These are phyloP conservation scores for Drosophila mojavensis DNA, from an alignment of 1,140 invertebrate genomes.

Conservation along the genomic window DNA sequence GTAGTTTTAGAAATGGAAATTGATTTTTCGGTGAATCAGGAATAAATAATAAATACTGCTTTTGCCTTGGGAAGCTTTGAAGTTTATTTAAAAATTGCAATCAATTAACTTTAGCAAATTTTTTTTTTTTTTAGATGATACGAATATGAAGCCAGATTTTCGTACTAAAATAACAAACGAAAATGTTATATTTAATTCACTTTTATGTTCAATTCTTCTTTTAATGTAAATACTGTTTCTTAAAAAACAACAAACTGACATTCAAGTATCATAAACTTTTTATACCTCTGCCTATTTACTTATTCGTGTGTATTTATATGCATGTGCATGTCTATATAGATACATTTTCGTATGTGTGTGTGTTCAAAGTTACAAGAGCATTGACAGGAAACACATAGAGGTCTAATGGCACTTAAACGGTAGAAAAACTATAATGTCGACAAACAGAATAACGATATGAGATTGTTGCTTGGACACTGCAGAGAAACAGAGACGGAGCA, in stretches of 20 bases:
- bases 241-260: neutral
- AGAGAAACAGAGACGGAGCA: neutral
- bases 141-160: too few relatives aligned
- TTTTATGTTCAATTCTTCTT: neutral
- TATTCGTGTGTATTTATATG: constrained; percentile 12
- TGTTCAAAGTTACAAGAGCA: constrained; percentile 58
- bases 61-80: neutral
- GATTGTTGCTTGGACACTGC: neutral
- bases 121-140: too few relatives aligned
- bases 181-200: too few relatives aligned
- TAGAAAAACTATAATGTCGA: constrained; percentile 14
- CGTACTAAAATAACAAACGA: too few relatives aligned
- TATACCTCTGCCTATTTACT: neutral
- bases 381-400: constrained; percentile 62
- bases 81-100: too few relatives aligned
- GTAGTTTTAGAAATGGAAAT: neutral
- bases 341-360: constrained; percentile 16
- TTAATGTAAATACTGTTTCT: neutral
- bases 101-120: too few relatives aligned
- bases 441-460: constrained; percentile 3
- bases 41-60: neutral
- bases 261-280: neutral
- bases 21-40: too few relatives aligned
- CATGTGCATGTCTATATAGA: constrained; percentile 7
- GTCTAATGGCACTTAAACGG: constrained; percentile 32